Conservation (phyloP, 2,888 invertebrate genomes). For the Myopa testacea region DNA sequence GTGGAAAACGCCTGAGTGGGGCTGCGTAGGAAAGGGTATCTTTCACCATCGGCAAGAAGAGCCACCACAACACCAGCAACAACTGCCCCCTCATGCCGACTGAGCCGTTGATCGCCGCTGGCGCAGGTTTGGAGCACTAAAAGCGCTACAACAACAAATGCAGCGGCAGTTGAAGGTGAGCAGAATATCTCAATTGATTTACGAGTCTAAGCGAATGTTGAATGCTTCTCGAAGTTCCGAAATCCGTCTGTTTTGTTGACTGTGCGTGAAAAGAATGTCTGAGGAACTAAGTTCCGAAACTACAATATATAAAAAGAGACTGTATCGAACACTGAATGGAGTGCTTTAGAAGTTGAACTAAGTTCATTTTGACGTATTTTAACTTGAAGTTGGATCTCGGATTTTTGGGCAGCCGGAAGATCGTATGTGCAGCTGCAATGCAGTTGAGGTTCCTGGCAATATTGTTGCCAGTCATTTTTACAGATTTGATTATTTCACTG, state of each 20-base stretch:
- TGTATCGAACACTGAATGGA: no score
- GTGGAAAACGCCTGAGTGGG: not conserved
- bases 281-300: not conserved
- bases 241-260: not conserved
- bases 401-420: no score
- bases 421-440: no score
- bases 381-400: no score
- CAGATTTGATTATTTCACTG: no score
- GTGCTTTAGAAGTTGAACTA: no score
- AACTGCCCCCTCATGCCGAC: slow-evolving; percentile 28
- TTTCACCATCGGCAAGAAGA: not conserved
- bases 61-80: slow-evolving; percentile 31
- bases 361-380: no score
- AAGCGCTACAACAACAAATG: slow-evolving; percentile 43
- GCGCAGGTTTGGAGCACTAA: slow-evolving; percentile 22
- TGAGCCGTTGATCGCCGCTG: slow-evolving; percentile 1
- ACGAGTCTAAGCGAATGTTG: not conserved
- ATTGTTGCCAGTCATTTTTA: no score
- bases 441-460: no score
- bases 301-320: no score
- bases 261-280: not conserved
- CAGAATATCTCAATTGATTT: slow-evolving; percentile 37
- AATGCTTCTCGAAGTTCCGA: not conserved
- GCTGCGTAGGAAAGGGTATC: not conserved
- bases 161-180: slow-evolving; percentile 47